These are phyloP conservation scores for Amblyraja radiata DNA, from an alignment of 2,797 vertebrate genomes.

Conservation along the genomic window DNA sequence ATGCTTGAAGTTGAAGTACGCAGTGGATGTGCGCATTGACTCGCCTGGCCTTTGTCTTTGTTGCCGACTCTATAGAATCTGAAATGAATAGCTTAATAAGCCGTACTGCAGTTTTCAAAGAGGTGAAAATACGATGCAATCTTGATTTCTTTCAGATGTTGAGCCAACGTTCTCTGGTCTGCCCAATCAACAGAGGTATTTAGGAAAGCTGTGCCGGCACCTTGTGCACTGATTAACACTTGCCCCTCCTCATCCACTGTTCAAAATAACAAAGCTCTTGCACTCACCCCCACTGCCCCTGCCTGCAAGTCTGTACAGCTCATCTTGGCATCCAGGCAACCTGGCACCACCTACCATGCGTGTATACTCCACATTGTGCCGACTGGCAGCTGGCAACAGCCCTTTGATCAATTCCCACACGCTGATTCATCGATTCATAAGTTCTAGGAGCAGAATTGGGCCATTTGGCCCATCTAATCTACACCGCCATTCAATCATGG, in stretches of 20 bases:
- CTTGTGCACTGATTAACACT: constrained; percentile 23
- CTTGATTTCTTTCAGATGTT: constrained; percentile 2
- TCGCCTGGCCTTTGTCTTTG: background rate
- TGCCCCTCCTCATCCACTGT: constrained; percentile 13
- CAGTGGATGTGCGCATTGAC: background rate
- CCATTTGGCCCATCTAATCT: no score
- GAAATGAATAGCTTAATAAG: background rate
- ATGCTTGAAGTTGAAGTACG: background rate
- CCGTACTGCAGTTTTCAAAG: background rate
- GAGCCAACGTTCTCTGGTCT: background rate
- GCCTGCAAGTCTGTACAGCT: background rate
- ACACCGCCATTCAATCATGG: no score
- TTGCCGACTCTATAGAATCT: background rate
- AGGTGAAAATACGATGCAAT: background rate
- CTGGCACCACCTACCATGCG: background rate
- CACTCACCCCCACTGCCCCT: background rate
- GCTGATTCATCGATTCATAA: background rate
- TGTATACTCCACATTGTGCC: background rate
- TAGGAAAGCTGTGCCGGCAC: background rate
- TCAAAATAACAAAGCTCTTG: background rate
- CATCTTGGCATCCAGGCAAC: background rate
- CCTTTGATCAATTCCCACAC: background rate
- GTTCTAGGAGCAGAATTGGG: no score
- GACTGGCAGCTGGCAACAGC: background rate
- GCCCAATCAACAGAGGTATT: background rate